Percentiles rank a stretch among this genome's conserved stretches.
Evolutionary conservation across 2,113 vertebrate genomes (phyloP).

Genomic region (Natator depressus): DNA sequence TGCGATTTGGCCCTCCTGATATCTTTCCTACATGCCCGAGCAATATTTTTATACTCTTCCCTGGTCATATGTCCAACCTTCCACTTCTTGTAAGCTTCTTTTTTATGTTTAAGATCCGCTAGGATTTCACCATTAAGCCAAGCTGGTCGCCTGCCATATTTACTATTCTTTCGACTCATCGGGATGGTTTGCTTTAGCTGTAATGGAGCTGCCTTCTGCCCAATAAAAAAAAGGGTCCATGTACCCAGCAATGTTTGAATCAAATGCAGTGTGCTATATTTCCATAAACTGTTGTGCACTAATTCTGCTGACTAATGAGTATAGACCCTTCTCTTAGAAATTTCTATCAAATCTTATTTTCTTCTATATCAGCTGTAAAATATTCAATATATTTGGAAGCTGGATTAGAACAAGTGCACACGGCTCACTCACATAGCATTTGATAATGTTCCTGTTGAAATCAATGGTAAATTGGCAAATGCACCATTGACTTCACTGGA

Average conservation of each 20-base stretch:
- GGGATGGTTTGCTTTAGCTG: not conserved
- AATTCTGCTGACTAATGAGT: not conserved
- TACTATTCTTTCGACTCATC: too few species aligned
- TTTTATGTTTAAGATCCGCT: too few species aligned
- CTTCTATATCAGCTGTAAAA: not conserved
- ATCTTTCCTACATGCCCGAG: too few species aligned
- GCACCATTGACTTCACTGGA: fast-evolving
- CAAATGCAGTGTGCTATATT: fast-evolving
- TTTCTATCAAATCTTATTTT: not conserved
- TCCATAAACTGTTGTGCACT: not conserved
- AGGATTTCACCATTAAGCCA: too few species aligned
- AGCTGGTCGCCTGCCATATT: too few species aligned
- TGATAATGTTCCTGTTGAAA: fast-evolving
- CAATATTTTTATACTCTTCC: too few species aligned
- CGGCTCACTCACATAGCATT: not conserved
- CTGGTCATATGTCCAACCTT: too few species aligned
- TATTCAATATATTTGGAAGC: not conserved
- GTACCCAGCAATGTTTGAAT: not conserved
- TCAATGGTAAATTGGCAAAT: not conserved
- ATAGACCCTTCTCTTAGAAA: fast-evolving
- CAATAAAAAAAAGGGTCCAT: not conserved
- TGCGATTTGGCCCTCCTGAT: too few species aligned
- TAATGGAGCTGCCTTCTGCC: not conserved
- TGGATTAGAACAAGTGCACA: not conserved
- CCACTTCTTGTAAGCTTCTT: too few species aligned